Base-by-base conservation (phyloP, 2,888 invertebrate species). In the Trichogramma dendrolimi region DNA sequence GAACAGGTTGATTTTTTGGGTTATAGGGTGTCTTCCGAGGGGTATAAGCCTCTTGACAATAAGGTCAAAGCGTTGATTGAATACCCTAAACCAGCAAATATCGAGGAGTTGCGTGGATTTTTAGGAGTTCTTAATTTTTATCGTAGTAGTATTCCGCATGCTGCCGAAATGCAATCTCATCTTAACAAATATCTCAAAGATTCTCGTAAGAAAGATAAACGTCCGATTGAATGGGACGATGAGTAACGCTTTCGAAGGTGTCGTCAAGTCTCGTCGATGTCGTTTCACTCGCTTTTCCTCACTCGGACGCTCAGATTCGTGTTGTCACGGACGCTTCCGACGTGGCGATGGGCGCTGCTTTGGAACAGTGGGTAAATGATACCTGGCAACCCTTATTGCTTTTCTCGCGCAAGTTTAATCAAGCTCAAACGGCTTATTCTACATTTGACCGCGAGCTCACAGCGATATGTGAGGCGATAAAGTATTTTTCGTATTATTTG, bases 51-150 rank as follows among this genome's bases (percentile, higher is more conserved):
- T 2, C 63, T 75, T 27, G 67, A 69, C 4, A 64, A 71, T 3
- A 73, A 73, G 51, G 75, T 78, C 0, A 60, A 72, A 44, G 70
- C 69, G 4, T 72, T 77, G 1, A n/a, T 7, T 38, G 50, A 70
- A 1, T 73, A 69, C 44, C 60, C 70, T 6, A 62, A 61, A 46
- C 76, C 75, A 0, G 58, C 47, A n/a, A 73, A 70, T 2, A 70
- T 71, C 1, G 70, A 71, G 39, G 63, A 72, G 11, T 61, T 79
- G 0, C 59, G 71, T 6, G 61, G 68, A 6, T 76, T 75, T 64
- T 52, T 78, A 1, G 76, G 75, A 0, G 75, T 76, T 72, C 8
- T 77, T 1, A 78, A 76, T 64, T 78, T 76, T 67, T 77, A 76
- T 50, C 62, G 78, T 4, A 55, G 73, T 4, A 78, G 72, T 64